phyloP scores from a whole-genome alignment of 2,113 vertebrate genomes.

The Lates calcarifer region DNA sequence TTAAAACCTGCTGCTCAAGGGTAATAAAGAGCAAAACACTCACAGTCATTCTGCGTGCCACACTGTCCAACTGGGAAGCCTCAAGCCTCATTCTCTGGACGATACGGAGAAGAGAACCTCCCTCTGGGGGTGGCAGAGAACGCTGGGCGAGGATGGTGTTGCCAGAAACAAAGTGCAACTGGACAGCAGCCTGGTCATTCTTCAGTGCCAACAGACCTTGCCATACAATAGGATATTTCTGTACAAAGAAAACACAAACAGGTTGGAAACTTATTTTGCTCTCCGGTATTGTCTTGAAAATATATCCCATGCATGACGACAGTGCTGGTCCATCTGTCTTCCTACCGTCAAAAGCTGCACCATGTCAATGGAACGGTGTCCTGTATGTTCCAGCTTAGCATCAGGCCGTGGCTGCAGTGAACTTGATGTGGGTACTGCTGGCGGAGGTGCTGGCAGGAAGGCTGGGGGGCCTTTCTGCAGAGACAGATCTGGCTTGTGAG shows the following conservation, averaged over 20 bases:
- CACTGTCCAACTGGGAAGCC: conserved; percentile 94
- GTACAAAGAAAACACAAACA: conserved; percentile 32
- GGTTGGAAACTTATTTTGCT: neutral
- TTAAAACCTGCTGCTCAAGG: neutral
- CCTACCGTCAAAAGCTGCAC: conserved; percentile 95
- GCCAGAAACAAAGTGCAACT: conserved; percentile 97
- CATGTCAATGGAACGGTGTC: conserved; percentile 93
- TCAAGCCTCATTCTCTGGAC: conserved; percentile 98
- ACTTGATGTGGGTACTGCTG: conserved; percentile 76
- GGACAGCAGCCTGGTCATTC: conserved; percentile 96
- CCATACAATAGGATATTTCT: conserved; percentile 99
- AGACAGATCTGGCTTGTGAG: conserved; percentile 89
- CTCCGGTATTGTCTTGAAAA: conserved; percentile 17
- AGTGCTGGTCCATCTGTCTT: neutral
- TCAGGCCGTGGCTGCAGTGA: conserved; percentile 82
- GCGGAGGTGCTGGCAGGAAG: conserved; percentile 81
- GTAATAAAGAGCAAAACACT: conserved; percentile 51
- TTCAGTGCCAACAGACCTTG: conserved; percentile 97
- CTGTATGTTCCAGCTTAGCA: conserved; percentile 87
- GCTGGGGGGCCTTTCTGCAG: conserved; percentile 84
- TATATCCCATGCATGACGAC: neutral
- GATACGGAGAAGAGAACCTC: conserved; percentile 93
- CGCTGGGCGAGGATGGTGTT: conserved; percentile 95
- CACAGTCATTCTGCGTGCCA: conserved; percentile 96
- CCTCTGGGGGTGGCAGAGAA: conserved; percentile 93